phyloP scores from a whole-genome alignment of 2,888 invertebrate genomes.

The Gasteruption jaculator region DNA sequence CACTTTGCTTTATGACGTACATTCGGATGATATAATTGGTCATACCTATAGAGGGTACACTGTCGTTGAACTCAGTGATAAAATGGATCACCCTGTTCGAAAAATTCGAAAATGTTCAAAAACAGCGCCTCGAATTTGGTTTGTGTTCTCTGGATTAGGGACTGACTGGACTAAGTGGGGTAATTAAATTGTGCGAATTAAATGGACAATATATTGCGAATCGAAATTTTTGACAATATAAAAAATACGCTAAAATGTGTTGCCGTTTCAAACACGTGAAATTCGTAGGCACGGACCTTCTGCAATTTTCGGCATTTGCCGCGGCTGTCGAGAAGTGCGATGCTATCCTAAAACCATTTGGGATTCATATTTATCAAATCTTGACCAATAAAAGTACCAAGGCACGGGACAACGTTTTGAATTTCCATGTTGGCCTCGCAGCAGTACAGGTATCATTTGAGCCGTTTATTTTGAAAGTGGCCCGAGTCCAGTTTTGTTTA shows the following conservation, averaged over 20 bases:
- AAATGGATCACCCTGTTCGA: conserved; percentile 46
- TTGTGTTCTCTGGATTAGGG: conserved; percentile 89
- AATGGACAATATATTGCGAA: too few species aligned
- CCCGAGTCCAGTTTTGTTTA: too few species aligned
- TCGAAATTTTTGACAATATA: too few species aligned
- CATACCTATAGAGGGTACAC: conserved; percentile 76
- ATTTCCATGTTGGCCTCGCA: conserved; percentile 73
- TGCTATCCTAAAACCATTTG: conserved; percentile 57
- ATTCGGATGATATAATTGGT: conserved; percentile 54
- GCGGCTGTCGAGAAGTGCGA: conserved; percentile 61
- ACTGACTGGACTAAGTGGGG: conserved; percentile 88
- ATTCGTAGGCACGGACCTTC: conserved; percentile 63
- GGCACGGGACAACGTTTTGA: conserved; percentile 63
- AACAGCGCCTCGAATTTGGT: conserved; percentile 72
- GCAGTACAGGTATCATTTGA: conserved; percentile 61
- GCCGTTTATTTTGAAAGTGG: too few species aligned
- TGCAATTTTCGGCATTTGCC: conserved; percentile 66
- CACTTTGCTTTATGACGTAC: conserved; percentile 60
- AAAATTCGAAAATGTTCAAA: conserved; percentile 62
- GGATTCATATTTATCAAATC: conserved; percentile 61
- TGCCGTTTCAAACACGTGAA: too few species aligned
- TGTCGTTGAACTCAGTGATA: conserved; percentile 51
- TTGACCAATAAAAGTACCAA: conserved; percentile 58
- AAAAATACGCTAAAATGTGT: too few species aligned
- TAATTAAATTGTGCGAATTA: too few species aligned